Percentiles rank a stretch among this genome's conserved stretches.
These are phyloP conservation scores for Antigone vipio DNA, from an alignment of 2,113 vertebrate genomes.

Conservation along the genomic window DNA sequence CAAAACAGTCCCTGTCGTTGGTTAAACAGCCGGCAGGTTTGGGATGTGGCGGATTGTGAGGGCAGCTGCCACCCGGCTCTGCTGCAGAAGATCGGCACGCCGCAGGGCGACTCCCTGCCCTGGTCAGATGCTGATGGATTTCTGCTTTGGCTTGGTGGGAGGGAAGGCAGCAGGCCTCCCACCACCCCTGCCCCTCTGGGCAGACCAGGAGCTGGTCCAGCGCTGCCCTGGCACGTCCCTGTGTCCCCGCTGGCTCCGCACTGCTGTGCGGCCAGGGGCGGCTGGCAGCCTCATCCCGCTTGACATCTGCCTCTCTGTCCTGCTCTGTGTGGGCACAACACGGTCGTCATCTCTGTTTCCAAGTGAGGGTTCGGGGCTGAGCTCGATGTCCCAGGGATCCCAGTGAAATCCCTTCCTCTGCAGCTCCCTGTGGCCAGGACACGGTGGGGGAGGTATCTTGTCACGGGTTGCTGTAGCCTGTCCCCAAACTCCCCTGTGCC, in stretches of 20 bases:
- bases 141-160: background rate
- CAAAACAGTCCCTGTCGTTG: conserved; percentile 25
- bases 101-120: background rate
- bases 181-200: background rate
- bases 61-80: background rate
- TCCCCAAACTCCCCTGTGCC: background rate
- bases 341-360: accelerated
- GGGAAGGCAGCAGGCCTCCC: accelerated
- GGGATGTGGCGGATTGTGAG: background rate
- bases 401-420: background rate
- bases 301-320: background rate
- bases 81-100: background rate
- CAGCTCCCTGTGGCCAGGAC: background rate
- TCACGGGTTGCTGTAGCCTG: background rate
- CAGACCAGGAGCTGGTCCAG: background rate
- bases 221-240: background rate
- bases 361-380: background rate
- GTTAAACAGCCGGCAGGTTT: conserved; percentile 19
- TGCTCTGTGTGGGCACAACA: accelerated
- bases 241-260: background rate
- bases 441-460: background rate
- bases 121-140: background rate
- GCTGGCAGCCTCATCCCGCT: background rate
- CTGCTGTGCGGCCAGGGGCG: background rate
- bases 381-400: background rate